phyloP scores from a whole-genome alignment of 2,888 invertebrate species.

The Branchellion lobata region DNA sequence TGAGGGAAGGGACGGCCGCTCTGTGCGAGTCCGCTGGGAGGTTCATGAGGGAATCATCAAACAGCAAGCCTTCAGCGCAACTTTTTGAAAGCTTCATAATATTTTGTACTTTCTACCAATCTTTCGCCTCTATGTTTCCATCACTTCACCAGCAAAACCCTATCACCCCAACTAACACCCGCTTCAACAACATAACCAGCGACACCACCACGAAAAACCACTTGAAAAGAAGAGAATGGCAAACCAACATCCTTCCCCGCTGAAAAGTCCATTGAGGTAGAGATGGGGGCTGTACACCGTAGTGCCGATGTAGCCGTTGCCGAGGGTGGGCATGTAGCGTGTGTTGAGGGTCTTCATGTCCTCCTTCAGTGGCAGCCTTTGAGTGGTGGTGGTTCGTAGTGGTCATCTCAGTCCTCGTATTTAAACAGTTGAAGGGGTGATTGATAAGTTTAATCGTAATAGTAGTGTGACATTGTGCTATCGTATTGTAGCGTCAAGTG shows the following conservation, averaged over 20 bases:
- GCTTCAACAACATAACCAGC: too few relatives aligned
- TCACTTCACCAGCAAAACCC: neutral
- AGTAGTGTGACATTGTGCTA: too few relatives aligned
- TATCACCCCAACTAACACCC: too few relatives aligned
- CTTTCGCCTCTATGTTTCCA: neutral
- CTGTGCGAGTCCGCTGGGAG: slow-evolving; percentile 49
- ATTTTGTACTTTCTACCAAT: neutral
- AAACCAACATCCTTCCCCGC: slow-evolving; percentile 51
- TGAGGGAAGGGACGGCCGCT: slow-evolving; percentile 50
- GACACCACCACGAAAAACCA: too few relatives aligned
- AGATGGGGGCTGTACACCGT: slow-evolving; percentile 50
- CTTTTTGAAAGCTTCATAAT: neutral
- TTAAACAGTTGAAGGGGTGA: too few relatives aligned
- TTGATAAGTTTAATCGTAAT: too few relatives aligned
- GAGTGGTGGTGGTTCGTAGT: too few relatives aligned
- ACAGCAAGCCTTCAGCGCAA: neutral
- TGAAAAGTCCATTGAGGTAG: slow-evolving; percentile 52
- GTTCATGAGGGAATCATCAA: neutral
- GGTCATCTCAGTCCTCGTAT: too few relatives aligned
- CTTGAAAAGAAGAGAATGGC: too few relatives aligned
- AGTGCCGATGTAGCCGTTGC: slow-evolving; percentile 51
- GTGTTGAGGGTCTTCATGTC: slow-evolving; percentile 42
- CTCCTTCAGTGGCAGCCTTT: slow-evolving; percentile 37
- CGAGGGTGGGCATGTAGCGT: slow-evolving; percentile 53
- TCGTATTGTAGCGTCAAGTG: neutral